Evolutionary conservation across 2,113 vertebrate genomes (phyloP).

Genomic region (Actenoides lindsayi): DNA sequence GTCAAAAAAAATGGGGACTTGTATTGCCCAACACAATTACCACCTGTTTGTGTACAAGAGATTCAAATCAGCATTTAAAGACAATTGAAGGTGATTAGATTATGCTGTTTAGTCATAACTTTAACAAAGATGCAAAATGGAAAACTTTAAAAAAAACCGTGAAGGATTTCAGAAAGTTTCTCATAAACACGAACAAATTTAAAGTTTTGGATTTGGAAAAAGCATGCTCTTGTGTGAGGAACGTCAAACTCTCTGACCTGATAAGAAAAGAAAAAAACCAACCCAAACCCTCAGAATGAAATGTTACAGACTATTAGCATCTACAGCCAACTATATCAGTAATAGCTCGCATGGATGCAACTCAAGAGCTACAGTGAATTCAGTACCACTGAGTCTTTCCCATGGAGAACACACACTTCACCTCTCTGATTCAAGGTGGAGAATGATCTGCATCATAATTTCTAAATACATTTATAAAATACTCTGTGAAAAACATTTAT

Average conservation of each 20-base stretch:
- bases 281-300: background rate
- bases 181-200: background rate
- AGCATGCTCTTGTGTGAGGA: background rate
- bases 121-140: background rate
- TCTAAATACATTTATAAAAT: background rate
- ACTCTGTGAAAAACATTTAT: background rate
- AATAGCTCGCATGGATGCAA: background rate
- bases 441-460: background rate
- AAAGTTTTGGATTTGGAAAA: background rate
- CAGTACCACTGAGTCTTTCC: background rate
- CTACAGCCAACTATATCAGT: background rate
- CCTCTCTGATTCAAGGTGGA: background rate
- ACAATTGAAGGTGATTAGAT: background rate
- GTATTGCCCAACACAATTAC: background rate
- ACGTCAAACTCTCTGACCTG: background rate
- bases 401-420: background rate
- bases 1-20: background rate
- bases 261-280: background rate
- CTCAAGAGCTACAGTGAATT: rapidly evolving
- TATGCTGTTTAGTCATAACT: background rate
- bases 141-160: background rate
- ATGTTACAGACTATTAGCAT: background rate
- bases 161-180: background rate
- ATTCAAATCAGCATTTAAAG: background rate
- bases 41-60: background rate